phyloP scores from a whole-genome alignment of 2,797 vertebrate genomes.

The Lepilemur septentrionalis region DNA sequence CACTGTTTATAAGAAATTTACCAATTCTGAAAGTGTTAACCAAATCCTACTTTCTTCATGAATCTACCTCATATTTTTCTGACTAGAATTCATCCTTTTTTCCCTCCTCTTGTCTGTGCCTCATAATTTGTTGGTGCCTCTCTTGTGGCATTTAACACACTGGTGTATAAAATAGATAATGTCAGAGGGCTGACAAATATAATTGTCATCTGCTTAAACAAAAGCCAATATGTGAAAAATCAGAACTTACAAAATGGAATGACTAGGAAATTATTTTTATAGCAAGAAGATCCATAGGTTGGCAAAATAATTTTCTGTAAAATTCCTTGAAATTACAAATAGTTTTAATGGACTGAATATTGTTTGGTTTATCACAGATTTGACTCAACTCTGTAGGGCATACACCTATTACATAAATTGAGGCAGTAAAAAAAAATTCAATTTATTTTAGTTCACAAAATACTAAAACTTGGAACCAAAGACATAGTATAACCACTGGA shows the following conservation, averaged over 20 bases:
- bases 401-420: neutral
- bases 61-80: neutral
- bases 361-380: neutral
- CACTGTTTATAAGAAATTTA: neutral
- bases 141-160: neutral
- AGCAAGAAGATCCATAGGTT: neutral
- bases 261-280: constrained; percentile 13
- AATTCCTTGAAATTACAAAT: constrained; percentile 23
- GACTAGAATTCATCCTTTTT: neutral
- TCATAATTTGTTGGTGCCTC: neutral
- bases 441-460: constrained; percentile 2
- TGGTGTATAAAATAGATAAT: neutral
- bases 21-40: neutral
- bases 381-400: neutral
- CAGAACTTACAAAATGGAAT: neutral
- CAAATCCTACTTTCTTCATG: neutral
- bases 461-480: neutral
- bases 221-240: constrained; percentile 23
- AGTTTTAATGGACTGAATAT: neutral
- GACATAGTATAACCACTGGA: neutral
- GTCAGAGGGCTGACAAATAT: neutral
- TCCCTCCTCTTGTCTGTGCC: neutral
- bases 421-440: neutral
- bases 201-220: neutral
- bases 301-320: constrained; percentile 33